A percentile compares a stretch with the other conserved stretches of the same genome.
These are phyloP conservation scores for Camponotus vicinus DNA, from an alignment of 1,140 invertebrate genomes.

Conservation along the genomic window DNA sequence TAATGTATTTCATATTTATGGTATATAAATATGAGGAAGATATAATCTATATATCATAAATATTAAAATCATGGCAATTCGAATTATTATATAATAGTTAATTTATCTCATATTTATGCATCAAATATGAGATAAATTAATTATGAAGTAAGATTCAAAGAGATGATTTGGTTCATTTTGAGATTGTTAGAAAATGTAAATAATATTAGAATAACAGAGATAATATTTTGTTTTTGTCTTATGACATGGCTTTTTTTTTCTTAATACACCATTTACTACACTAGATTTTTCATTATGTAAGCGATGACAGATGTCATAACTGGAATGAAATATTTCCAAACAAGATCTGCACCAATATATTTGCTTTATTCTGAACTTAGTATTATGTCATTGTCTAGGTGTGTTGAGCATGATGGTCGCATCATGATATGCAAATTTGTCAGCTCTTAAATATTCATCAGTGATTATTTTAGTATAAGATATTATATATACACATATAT, in stretches of 20 bases:
- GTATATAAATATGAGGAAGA: background rate
- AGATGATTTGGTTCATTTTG: conserved; percentile 8
- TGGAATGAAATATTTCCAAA: conserved; percentile 45
- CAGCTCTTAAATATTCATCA: conserved; percentile 58
- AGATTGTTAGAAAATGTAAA: background rate
- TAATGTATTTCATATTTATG: conserved; percentile 23
- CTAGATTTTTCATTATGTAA: conserved; percentile 42
- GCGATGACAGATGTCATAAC: conserved; percentile 26
- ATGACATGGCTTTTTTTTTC: background rate
- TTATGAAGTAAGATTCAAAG: conserved; percentile 8
- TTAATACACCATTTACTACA: background rate
- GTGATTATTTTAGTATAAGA: conserved; percentile 72
- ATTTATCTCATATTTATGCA: background rate
- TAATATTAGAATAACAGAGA: conserved; percentile 18
- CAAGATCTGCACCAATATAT: conserved; percentile 2
- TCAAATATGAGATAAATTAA: conserved; percentile 14
- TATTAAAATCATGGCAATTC: background rate
- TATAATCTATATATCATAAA: background rate
- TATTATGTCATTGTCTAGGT: conserved; percentile 48
- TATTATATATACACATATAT: conserved; percentile 54
- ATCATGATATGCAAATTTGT: conserved; percentile 45
- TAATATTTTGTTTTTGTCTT: background rate
- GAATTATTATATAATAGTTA: background rate
- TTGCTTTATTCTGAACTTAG: conserved; percentile 25
- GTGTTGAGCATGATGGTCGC: conserved; percentile 19